These are phyloP conservation scores for Meteorus cinctellus DNA, from an alignment of 2,888 invertebrate species.

Conservation along the genomic window DNA sequence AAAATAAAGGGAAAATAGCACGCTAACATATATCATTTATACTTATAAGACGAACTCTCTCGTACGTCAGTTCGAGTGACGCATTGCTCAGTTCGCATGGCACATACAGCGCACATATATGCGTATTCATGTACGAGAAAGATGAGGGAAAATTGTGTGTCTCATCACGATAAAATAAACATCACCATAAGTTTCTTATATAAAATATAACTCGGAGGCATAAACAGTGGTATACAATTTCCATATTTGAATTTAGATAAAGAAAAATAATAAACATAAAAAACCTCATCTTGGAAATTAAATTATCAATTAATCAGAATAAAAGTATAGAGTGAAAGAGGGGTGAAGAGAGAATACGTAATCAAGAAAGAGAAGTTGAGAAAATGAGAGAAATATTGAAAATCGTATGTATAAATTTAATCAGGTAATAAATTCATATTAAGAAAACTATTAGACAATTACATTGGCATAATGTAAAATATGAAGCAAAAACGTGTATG, in stretches of 20 bases:
- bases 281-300: background rate
- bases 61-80: slow-evolving; percentile 14
- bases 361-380: no score
- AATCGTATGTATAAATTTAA: background rate
- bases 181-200: background rate
- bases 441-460: background rate
- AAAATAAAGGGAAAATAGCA: background rate
- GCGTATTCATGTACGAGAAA: background rate
- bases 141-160: slow-evolving; percentile 1
- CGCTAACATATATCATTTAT: slow-evolving; percentile 9
- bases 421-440: background rate
- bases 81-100: background rate
- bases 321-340: background rate
- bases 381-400: background rate
- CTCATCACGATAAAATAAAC: slow-evolving; percentile 5
- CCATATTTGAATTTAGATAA: background rate
- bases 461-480: background rate
- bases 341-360: no score
- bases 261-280: background rate
- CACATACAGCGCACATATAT: background rate
- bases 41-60: slow-evolving; percentile 16
- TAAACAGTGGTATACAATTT: background rate
- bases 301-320: background rate
- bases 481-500: background rate
- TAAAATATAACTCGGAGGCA: background rate